Conservation (phyloP, 2,797 vertebrate species). For the Lagorchestes hirsutus region DNA sequence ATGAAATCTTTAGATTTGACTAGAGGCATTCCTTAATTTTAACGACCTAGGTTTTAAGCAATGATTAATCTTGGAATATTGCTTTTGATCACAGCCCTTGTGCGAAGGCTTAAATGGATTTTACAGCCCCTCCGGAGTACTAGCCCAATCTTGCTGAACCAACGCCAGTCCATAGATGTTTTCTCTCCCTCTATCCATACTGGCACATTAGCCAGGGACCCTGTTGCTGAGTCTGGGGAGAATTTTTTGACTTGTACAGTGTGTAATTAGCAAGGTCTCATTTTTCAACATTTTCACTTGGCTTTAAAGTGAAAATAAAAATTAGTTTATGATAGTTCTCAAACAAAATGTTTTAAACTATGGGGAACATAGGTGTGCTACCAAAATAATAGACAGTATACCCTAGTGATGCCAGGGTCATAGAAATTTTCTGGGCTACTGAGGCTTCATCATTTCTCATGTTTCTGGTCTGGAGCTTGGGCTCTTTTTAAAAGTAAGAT, state of each 20-base stretch:
- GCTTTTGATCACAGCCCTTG: background rate
- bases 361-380: background rate
- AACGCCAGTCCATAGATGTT: constrained; percentile 36
- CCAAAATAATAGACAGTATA: background rate
- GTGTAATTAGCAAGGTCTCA: background rate
- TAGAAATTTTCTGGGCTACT: background rate
- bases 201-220: constrained; percentile 12
- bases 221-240: constrained; percentile 37
- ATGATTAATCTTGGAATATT: background rate
- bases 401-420: background rate
- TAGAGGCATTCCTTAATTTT: constrained; percentile 5
- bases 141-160: constrained; percentile 3
- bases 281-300: constrained; percentile 42
- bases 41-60: background rate
- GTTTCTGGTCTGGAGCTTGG: rapidly evolving
- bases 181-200: background rate
- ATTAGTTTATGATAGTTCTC: background rate
- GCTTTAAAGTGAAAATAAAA: constrained; percentile 5
- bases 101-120: background rate
- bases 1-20: background rate
- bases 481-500: background rate
- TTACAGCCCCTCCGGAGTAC: background rate
- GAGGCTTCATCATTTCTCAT: background rate
- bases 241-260: constrained; percentile 26
- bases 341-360: background rate